Evolutionary conservation across 23 tunicate species (phyloP).

Genomic region (Diplosoma virens): DNA sequence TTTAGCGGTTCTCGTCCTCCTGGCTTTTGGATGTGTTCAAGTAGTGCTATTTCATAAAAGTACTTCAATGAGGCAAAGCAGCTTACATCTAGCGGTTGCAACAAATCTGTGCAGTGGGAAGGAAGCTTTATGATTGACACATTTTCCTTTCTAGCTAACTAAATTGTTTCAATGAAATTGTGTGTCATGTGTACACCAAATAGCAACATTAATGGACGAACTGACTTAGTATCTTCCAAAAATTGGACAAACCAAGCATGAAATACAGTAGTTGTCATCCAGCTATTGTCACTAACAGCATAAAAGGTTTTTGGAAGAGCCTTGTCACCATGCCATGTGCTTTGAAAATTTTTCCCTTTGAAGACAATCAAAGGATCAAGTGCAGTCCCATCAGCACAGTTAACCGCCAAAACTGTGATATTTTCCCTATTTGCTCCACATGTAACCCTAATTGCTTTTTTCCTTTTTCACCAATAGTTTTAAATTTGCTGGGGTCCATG

Average conservation of each 20-base stretch:
- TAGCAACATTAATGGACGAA: not conserved
- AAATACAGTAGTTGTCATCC: constrained; percentile 1
- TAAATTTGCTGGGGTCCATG: no score
- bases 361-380: not conserved
- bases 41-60: not conserved
- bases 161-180: not conserved
- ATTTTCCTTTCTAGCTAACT: not conserved
- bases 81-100: constrained; percentile 19
- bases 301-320: not conserved
- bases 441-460: not conserved
- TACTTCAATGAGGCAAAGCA: constrained; percentile 11
- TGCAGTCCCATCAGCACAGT: constrained; percentile 19
- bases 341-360: constrained; percentile 12
- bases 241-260: constrained; percentile 5
- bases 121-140: constrained; percentile 18
- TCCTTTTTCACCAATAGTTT: no score
- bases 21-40: not conserved
- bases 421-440: constrained; percentile 26
- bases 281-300: constrained; percentile 6
- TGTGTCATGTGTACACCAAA: constrained; percentile 29
- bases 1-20: not conserved
- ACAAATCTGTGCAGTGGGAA: constrained; percentile 17
- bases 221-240: not conserved
- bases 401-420: constrained; percentile 4
- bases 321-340: constrained; percentile 1